Evolutionary conservation across 2,888 invertebrate genomes (phyloP).

Genomic region (Thalpophila matura): DNA sequence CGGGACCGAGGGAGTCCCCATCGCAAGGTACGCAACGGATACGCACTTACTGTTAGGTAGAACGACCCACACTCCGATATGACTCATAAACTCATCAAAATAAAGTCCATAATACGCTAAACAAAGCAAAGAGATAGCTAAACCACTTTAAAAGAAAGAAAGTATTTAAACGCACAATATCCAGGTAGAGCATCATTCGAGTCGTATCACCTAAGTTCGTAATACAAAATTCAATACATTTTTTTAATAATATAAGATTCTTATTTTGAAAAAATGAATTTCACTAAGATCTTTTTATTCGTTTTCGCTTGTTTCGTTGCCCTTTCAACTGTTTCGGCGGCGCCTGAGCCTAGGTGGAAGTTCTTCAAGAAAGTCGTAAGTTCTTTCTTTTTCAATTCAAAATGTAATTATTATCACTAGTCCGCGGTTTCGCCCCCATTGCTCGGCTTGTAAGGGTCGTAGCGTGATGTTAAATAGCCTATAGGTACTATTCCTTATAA

Average conservation of each 20-base stretch:
- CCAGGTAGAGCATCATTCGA: conserved; percentile 56
- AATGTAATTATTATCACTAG: too few relatives aligned
- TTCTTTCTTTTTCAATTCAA: too few relatives aligned
- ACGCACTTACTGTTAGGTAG: conserved; percentile 31
- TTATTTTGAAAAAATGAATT: conserved; percentile 69
- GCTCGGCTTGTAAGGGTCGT: too few relatives aligned
- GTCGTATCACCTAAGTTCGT: conserved; percentile 30
- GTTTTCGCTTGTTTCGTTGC: conserved; percentile 62
- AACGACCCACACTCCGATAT: conserved; percentile 12
- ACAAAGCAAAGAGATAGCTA: conserved; percentile 17
- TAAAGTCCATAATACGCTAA: conserved; percentile 13
- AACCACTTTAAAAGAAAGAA: conserved; percentile 48
- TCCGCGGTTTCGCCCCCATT: too few relatives aligned
- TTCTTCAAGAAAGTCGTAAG: conserved; percentile 72
- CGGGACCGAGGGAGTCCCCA: conserved; percentile 55
- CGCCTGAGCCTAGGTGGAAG: conserved; percentile 73
- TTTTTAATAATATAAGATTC: not conserved
- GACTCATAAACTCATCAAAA: not conserved
- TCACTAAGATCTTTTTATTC: conserved; percentile 62
- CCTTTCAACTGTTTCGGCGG: conserved; percentile 58
- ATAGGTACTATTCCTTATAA: too few relatives aligned
- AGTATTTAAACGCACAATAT: conserved; percentile 46
- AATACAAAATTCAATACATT: not conserved
- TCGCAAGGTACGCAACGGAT: not conserved
- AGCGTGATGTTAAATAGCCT: too few relatives aligned